A percentile compares a stretch with the other conserved stretches of the same genome.
Conservation (phyloP, 2,113 vertebrate species). For the Murina feae region DNA sequence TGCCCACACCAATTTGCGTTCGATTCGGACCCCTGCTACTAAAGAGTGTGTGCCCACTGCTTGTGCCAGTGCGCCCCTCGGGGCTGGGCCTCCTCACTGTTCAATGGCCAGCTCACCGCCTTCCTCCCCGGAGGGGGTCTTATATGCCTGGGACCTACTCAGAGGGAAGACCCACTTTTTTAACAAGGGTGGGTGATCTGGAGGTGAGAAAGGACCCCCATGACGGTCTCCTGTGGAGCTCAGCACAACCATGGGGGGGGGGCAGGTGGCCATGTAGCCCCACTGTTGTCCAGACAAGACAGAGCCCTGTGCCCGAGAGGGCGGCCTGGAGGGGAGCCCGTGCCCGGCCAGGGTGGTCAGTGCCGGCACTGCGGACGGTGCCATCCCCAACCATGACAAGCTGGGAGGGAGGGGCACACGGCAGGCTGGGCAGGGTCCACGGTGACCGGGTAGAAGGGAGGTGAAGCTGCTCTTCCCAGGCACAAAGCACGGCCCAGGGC, state of each 20-base stretch:
- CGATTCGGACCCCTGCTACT: not conserved
- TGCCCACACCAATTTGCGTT: accelerated
- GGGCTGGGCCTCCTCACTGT: not conserved
- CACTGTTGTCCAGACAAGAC: not conserved
- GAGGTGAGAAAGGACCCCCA: not conserved
- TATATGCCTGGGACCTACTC: accelerated
- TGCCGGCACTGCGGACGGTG: accelerated
- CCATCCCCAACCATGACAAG: accelerated
- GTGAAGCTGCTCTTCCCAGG: accelerated
- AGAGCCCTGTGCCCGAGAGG: accelerated
- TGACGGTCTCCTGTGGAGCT: not conserved
- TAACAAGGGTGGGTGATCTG: accelerated
- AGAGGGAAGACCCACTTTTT: not conserved
- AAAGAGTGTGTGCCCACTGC: not conserved
- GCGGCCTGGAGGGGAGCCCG: accelerated
- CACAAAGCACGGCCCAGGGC: accelerated
- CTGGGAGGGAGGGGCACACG: not conserved
- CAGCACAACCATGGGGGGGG: accelerated
- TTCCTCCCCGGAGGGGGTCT: not conserved
- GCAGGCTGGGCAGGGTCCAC: not conserved
- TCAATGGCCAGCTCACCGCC: accelerated
- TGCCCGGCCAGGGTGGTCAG: not conserved
- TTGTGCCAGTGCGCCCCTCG: accelerated
- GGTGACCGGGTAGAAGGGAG: accelerated
- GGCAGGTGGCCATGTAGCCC: accelerated